Base-by-base conservation (phyloP, 2,797 vertebrate species). In the Mycteria americana region DNA sequence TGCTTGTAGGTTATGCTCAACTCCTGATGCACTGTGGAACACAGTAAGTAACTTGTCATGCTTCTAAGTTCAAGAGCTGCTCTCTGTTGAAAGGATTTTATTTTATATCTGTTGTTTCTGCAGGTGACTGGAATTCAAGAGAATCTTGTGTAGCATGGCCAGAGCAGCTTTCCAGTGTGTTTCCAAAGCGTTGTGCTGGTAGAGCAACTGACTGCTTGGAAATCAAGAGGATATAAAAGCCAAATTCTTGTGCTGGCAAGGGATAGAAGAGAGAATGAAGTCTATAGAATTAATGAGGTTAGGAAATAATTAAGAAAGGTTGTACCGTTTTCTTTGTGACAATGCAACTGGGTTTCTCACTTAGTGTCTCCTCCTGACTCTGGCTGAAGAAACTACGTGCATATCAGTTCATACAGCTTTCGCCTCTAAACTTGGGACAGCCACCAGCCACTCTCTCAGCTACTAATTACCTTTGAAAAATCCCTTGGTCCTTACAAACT, bases 41-140 rank as follows among this genome's bases (percentile, higher is more conserved):
- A 37, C 77, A 30, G 89, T 91, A 56, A 93, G 74, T 92, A 56
- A 43, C 39, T 14, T 14, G 35, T 31, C 56, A 11, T 21, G 12
- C 19, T 73, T 43, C 37, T 23, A 9, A 31, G 25, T 33, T 67
- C 39, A 62, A 28, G 31, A 62, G 43, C 46, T 72, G 41, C 11
- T 25, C 57, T 5, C 43, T 62, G 18, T 25, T 64, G 27, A 50
- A 75, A 39, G 22, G 53, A 35, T 65, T 89, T 84, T 6, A 63
- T 65, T 90, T 69, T 88, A 2, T 33, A n/a, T 46, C 73, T 88
- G 0, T 75, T 92, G 27, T 70, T 90, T 81, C 76, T 85, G 64
- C 67, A 96, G 96, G 85, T 80, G 50, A 45, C 39, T 35, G 75
- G 46, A 79, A 35, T 65, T 64, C 24, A 81, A 39, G 69, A 67